Percentiles rank a stretch among this genome's conserved stretches.
Conservation (phyloP, 1,140 invertebrate species). For the Pseudachorutes palmiensis region DNA sequence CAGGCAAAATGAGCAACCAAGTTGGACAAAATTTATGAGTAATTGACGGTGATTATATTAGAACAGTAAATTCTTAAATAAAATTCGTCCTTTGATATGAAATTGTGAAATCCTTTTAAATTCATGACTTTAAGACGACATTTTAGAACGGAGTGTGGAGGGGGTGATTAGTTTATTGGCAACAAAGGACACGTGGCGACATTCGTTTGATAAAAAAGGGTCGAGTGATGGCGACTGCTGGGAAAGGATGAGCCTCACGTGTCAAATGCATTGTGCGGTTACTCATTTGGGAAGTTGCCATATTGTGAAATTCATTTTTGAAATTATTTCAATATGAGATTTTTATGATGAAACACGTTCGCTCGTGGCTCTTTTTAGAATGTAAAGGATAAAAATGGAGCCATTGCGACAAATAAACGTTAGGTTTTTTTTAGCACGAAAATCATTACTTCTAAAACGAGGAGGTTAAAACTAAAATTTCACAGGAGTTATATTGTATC, state of each 20-base stretch:
- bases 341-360: slow-evolving; percentile 6
- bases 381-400: neutral
- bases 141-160: neutral
- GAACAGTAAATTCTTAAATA: too few relatives aligned
- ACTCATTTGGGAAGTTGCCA: slow-evolving; percentile 4
- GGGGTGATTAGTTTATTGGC: slow-evolving; percentile 8
- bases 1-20: too few relatives aligned
- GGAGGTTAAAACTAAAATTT: too few relatives aligned
- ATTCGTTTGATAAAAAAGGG: neutral
- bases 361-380: neutral
- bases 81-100: too few relatives aligned
- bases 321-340: slow-evolving; percentile 1
- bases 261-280: neutral
- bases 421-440: too few relatives aligned
- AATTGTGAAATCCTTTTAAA: neutral
- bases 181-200: neutral
- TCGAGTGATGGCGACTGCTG: neutral
- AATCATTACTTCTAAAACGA: neutral
- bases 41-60: too few relatives aligned
- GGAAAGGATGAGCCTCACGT: neutral
- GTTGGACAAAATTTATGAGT: too few relatives aligned
- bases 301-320: neutral
- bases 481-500: too few relatives aligned
- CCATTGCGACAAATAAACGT: neutral
- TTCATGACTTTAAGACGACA: neutral